Percentiles rank a stretch among this genome's conserved stretches.
Evolutionary conservation across 2,113 vertebrate species (phyloP).

Genomic region (Eupsittula cactorum): DNA sequence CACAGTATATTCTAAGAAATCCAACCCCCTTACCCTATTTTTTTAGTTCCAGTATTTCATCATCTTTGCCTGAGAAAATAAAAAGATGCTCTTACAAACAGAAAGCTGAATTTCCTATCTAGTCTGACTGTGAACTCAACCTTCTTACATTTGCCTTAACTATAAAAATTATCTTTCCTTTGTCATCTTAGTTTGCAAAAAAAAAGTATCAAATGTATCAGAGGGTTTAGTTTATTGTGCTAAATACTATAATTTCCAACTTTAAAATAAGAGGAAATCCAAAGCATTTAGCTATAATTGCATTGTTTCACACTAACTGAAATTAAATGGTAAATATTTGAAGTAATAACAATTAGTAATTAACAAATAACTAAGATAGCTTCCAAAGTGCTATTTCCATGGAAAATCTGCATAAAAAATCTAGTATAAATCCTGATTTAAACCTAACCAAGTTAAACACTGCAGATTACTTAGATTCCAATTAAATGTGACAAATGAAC

Average conservation of each 20-base stretch:
- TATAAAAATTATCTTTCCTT: conserved; percentile 16
- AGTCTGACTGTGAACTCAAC: neutral
- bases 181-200: neutral
- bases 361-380: neutral
- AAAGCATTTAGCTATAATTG: conserved; percentile 27
- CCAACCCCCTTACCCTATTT: neutral
- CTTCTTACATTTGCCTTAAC: neutral
- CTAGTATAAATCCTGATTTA: conserved; percentile 71
- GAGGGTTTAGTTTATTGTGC: neutral
- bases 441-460: conserved; percentile 68
- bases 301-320: conserved; percentile 39
- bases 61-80: neutral
- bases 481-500: conserved; percentile 74
- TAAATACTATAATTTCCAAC: conserved; percentile 47
- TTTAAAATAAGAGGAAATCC: conserved; percentile 45
- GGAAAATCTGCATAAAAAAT: conserved; percentile 64
- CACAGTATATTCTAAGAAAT: conserved; percentile 1
- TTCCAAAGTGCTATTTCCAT: conserved; percentile 64
- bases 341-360: conserved; percentile 48
- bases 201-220: neutral
- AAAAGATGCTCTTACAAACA: neutral
- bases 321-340: conserved; percentile 68
- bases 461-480: conserved; percentile 71
- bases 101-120: neutral
- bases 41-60: neutral